A percentile compares a stretch with the other conserved stretches of the same genome.
phyloP scores from a whole-genome alignment of 2,113 vertebrate genomes.

The Alosa alosa region DNA sequence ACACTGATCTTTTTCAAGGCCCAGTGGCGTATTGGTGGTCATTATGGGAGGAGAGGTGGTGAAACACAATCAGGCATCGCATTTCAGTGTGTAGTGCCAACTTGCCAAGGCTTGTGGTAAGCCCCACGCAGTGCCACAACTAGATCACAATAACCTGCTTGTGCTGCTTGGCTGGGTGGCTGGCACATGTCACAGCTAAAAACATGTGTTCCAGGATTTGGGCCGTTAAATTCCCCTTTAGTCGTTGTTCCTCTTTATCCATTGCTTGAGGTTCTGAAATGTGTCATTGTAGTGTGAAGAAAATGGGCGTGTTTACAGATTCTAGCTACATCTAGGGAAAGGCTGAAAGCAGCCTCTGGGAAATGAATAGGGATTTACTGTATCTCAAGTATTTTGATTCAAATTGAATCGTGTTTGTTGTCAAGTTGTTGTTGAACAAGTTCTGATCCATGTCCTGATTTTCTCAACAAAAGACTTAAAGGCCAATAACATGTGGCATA shows the following conservation, averaged over 20 bases:
- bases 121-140: not conserved
- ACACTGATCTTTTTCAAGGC: slow-evolving; percentile 31
- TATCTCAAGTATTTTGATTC: not conserved
- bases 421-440: too few relatives aligned
- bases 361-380: not conserved
- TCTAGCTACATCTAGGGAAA: not conserved
- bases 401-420: not conserved
- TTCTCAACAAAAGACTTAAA: not conserved
- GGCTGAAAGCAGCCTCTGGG: not conserved
- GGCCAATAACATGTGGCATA: not conserved
- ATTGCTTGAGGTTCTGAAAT: not conserved
- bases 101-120: not conserved
- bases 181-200: not conserved
- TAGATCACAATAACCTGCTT: slow-evolving; percentile 45
- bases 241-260: not conserved
- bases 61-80: slow-evolving; percentile 45
- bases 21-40: slow-evolving; percentile 24
- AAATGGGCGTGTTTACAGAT: not conserved
- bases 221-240: not conserved
- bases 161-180: slow-evolving; percentile 17
- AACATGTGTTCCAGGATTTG: slow-evolving; percentile 37
- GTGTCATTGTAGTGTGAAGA: not conserved
- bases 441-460: not conserved
- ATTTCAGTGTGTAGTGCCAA: slow-evolving; percentile 30
- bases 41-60: slow-evolving; percentile 34